Percentiles rank a stretch among this genome's conserved stretches.
phyloP scores from a whole-genome alignment of 1,140 invertebrate genomes.

The Pseudomyrmex dendroicus region DNA sequence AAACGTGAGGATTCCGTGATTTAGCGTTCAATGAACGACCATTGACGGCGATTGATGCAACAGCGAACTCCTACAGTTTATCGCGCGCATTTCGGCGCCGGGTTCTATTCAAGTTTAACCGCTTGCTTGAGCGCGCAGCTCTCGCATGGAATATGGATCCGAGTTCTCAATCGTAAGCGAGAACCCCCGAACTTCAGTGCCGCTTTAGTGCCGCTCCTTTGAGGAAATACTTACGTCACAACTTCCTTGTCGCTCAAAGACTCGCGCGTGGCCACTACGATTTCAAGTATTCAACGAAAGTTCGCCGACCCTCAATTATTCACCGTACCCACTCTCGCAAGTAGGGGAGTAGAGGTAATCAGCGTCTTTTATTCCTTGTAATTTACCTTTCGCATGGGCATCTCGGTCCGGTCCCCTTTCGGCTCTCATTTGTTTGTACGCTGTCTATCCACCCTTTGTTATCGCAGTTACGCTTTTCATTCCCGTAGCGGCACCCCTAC shows the following conservation, averaged over 20 bases:
- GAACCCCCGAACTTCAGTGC: slow-evolving; percentile 5
- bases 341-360: slow-evolving; percentile 7
- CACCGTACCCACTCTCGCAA: slow-evolving; percentile 9
- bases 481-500: background rate
- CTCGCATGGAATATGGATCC: slow-evolving; percentile 64
- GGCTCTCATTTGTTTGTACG: slow-evolving; percentile 43
- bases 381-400: background rate
- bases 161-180: slow-evolving; percentile 66
- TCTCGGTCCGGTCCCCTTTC: slow-evolving; percentile 16
- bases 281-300: slow-evolving; percentile 49
- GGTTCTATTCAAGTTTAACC: slow-evolving; percentile 67
- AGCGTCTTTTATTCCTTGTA: slow-evolving; percentile 53
- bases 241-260: slow-evolving; percentile 23
- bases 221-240: slow-evolving; percentile 48
- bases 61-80: slow-evolving; percentile 58
- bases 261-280: background rate
- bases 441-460: background rate
- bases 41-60: slow-evolving; percentile 38
- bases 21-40: slow-evolving; percentile 43
- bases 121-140: slow-evolving; percentile 45
- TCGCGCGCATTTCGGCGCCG: slow-evolving; percentile 55
- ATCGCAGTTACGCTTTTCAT: slow-evolving; percentile 24
- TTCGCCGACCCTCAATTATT: slow-evolving; percentile 19
- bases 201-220: slow-evolving; percentile 47
- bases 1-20: background rate